Evolutionary conservation across 1,140 invertebrate species (phyloP).

Genomic region (Chionoecetes opilio): DNA sequence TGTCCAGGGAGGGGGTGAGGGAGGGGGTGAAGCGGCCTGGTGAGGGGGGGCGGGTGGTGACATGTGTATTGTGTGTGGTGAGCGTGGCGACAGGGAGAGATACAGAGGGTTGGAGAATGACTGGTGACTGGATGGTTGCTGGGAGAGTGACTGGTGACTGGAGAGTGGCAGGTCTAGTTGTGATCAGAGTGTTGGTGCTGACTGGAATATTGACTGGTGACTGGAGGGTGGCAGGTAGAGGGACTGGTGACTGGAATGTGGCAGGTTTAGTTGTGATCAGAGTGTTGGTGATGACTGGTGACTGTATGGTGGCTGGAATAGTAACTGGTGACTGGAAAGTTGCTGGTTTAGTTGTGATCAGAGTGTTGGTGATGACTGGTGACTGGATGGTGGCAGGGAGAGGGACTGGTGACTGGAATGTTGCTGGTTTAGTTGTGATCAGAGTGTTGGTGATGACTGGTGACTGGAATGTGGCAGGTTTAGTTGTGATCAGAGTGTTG

Average conservation of each 20-base stretch:
- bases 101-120: not conserved
- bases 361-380: not conserved
- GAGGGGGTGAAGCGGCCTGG: not conserved
- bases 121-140: constrained; percentile 16
- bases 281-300: not conserved
- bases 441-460: not conserved
- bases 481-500: not conserved
- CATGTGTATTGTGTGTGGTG: not conserved
- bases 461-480: not conserved
- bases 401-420: not conserved
- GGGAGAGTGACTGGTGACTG: constrained; percentile 19
- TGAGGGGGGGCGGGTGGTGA: not conserved
- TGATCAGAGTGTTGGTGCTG: not conserved
- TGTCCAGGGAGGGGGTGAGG: not conserved
- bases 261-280: not conserved
- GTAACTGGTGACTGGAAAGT: not conserved
- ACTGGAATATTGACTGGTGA: not conserved
- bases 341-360: not conserved
- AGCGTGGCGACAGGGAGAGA: not conserved
- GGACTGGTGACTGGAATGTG: not conserved
- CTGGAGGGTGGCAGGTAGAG: not conserved
- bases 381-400: constrained; percentile 34
- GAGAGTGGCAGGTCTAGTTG: constrained; percentile 35
- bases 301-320: constrained; percentile 24
- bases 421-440: constrained; percentile 36